Conservation (phyloP, 2,797 vertebrate species). For the Myoxocephalus aenaeus region DNA sequence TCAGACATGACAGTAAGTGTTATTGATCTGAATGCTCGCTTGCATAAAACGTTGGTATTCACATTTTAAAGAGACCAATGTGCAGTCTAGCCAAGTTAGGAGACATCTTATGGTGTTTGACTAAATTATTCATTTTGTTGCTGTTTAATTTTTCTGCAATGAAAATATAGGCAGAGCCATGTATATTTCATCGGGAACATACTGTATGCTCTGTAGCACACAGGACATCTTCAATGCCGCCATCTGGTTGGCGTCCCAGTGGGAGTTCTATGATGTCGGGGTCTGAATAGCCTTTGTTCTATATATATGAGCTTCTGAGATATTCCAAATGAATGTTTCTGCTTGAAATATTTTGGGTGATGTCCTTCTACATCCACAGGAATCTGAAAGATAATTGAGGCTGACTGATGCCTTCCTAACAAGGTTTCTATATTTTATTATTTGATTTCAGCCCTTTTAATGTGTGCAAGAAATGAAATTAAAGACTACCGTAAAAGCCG, state of each 20-base stretch:
- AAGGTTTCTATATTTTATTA: conserved; percentile 12
- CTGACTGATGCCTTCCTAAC: neutral
- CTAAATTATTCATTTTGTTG: conserved; percentile 41
- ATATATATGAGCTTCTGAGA: neutral
- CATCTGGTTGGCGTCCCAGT: conserved; percentile 1
- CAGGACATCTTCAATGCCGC: conserved; percentile 16
- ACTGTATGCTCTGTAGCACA: neutral
- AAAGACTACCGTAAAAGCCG: neutral
- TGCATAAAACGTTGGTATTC: conserved; percentile 1
- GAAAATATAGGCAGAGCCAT: conserved; percentile 11
- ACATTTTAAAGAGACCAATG: neutral
- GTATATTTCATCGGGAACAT: conserved; percentile 39
- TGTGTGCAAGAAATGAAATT: neutral
- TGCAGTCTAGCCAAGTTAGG: neutral
- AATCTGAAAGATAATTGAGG: neutral
- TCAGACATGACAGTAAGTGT: neutral
- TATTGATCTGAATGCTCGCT: neutral
- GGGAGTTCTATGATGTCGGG: neutral
- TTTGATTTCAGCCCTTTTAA: conserved; percentile 35
- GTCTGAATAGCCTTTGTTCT: neutral
- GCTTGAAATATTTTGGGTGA: neutral
- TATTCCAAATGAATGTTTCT: neutral
- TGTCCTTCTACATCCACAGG: neutral
- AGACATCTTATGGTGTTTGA: conserved; percentile 7
- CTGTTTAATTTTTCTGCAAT: conserved; percentile 20